Evolutionary conservation across 2,797 vertebrate species (phyloP).

Genomic region (Hoplostethus atlanticus): DNA sequence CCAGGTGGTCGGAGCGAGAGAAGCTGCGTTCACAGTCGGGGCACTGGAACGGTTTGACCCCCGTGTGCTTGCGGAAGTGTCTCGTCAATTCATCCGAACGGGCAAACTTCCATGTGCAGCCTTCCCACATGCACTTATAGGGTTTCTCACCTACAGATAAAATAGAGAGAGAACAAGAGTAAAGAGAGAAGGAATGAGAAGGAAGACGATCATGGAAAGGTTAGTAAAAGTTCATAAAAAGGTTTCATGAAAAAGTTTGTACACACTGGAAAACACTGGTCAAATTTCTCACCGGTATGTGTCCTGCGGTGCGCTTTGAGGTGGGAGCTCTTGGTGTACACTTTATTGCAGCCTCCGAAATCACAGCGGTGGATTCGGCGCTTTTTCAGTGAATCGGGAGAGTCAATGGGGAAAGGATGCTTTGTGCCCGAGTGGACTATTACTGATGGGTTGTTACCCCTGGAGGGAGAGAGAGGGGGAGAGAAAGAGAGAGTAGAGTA

Average conservation of each 20-base stretch:
- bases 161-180: neutral
- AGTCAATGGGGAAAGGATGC: slow-evolving; percentile 92
- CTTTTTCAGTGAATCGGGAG: slow-evolving; percentile 94
- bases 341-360: slow-evolving; percentile 96
- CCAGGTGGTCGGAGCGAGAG: slow-evolving; percentile 97
- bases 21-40: slow-evolving; percentile 99
- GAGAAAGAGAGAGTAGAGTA: slow-evolving; percentile 4
- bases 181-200: neutral
- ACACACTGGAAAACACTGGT: neutral
- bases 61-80: slow-evolving; percentile 99
- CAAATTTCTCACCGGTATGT: slow-evolving; percentile 89
- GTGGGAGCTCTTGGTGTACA: slow-evolving; percentile 99
- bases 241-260: neutral
- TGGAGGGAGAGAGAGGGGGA: slow-evolving; percentile 55
- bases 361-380: slow-evolving; percentile 96
- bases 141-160: slow-evolving; percentile 93
- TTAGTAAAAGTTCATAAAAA: neutral
- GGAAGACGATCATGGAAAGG: too few species aligned
- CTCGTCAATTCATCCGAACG: slow-evolving; percentile 98
- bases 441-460: slow-evolving; percentile 92
- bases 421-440: slow-evolving; percentile 90
- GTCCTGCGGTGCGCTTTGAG: slow-evolving; percentile 98
- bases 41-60: slow-evolving; percentile 99
- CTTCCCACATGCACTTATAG: slow-evolving; percentile 98
- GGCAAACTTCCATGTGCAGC: slow-evolving; percentile 99